phyloP scores from a whole-genome alignment of 2,797 vertebrate genomes.

The Lepilemur septentrionalis region DNA sequence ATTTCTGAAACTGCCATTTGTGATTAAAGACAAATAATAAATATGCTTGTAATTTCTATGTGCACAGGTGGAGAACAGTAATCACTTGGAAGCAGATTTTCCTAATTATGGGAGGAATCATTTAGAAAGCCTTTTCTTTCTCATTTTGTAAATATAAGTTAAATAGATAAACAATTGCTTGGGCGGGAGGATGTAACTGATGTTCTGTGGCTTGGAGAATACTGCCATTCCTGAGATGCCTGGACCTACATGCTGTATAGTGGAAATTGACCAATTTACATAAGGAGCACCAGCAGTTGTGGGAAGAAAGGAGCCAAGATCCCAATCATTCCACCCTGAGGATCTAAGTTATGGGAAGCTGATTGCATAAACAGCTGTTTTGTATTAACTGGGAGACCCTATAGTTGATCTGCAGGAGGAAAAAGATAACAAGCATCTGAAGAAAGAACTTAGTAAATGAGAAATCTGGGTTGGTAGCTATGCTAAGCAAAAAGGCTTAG shows the following conservation, averaged over 20 bases:
- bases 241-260: accelerated
- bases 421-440: background rate
- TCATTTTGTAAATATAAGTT: background rate
- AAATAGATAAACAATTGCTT: background rate
- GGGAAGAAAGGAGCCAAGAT: background rate
- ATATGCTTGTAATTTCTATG: background rate
- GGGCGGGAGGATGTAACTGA: background rate
- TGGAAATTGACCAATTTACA: background rate
- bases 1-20: background rate
- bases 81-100: background rate
- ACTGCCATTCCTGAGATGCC: background rate
- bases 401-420: background rate
- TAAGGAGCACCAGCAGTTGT: background rate
- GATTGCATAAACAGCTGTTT: background rate
- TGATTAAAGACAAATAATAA: background rate
- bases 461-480: background rate
- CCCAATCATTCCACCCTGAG: background rate
- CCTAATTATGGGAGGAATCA: background rate
- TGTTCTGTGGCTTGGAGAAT: background rate
- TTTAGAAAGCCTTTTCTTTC: background rate
- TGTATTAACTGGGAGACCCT: background rate
- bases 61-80: background rate
- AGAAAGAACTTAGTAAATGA: background rate
- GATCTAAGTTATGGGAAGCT: background rate
- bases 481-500: background rate